Percentiles rank a stretch among this genome's conserved stretches.
phyloP scores from a whole-genome alignment of 1,140 invertebrate species.

The Ceratitis capitata region DNA sequence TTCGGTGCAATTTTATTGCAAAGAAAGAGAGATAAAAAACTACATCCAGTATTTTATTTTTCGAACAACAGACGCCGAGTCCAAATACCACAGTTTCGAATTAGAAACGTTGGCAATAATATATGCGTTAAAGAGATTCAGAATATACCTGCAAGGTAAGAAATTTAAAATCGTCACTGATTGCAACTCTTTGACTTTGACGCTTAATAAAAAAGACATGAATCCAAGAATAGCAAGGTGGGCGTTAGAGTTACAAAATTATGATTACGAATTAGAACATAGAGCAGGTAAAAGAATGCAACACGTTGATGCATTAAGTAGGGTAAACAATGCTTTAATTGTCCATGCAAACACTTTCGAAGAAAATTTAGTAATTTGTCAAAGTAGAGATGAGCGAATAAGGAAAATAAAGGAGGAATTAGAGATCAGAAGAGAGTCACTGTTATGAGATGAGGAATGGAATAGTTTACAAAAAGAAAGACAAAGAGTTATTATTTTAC shows the following conservation, averaged over 20 bases:
- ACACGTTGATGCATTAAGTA: constrained; percentile 56
- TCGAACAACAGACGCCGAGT: constrained; percentile 61
- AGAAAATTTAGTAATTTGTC: too few relatives aligned
- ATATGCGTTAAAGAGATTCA: too few relatives aligned
- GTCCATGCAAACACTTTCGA: constrained; percentile 41
- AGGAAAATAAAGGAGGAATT: too few relatives aligned
- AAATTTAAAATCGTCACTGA: constrained; percentile 67
- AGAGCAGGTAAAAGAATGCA: constrained; percentile 53
- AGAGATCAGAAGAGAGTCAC: too few relatives aligned
- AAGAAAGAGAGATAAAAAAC: constrained; percentile 47
- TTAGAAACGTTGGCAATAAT: too few relatives aligned
- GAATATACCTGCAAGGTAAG: constrained; percentile 67
- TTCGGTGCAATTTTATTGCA: constrained; percentile 50
- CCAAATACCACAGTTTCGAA: constrained; percentile 66
- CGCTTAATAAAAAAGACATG: constrained; percentile 62
- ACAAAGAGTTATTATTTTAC: too few relatives aligned
- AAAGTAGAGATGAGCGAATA: too few relatives aligned
- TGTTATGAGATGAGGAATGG: too few relatives aligned
- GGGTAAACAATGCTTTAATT: constrained; percentile 31
- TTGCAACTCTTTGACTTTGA: constrained; percentile 61
- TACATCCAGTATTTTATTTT: constrained; percentile 64
- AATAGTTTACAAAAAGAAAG: too few relatives aligned
- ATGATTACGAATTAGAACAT: constrained; percentile 40
- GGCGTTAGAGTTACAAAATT: constrained; percentile 41
- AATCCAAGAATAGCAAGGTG: too few relatives aligned